Percentiles rank a stretch among this genome's conserved stretches.
Evolutionary conservation across 1,140 invertebrate species (phyloP).

Genomic region (Hyphantria cunea): DNA sequence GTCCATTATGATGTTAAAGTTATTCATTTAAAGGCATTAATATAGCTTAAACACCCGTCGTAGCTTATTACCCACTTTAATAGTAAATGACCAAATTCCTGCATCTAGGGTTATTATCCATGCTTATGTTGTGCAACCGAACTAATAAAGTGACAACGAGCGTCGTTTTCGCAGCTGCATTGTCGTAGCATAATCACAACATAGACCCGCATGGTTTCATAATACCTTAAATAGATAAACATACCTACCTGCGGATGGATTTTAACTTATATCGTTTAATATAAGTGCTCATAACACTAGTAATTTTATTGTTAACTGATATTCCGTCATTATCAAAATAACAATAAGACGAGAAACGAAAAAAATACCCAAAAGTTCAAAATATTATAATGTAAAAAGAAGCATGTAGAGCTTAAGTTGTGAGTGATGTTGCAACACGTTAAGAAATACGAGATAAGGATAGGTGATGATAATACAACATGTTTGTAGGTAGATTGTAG

Average conservation of each 20-base stretch:
- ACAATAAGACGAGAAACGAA: too few relatives aligned
- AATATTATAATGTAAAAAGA: background rate
- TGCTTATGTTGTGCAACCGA: constrained; percentile 15
- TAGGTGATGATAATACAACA: constrained; percentile 30
- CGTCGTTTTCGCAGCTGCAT: constrained; percentile 1
- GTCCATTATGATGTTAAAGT: too few relatives aligned
- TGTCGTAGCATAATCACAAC: background rate
- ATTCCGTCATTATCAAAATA: too few relatives aligned
- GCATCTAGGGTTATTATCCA: constrained; percentile 10
- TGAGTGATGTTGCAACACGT: constrained; percentile 27
- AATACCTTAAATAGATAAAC: background rate
- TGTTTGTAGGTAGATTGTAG: too few relatives aligned
- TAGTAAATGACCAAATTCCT: constrained; percentile 10
- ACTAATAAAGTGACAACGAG: constrained; percentile 16
- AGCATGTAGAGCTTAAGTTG: constrained; percentile 4
- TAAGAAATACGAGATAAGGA: constrained; percentile 43
- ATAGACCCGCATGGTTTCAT: background rate
- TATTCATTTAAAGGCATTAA: too few relatives aligned
- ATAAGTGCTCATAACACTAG: too few relatives aligned
- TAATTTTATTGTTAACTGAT: too few relatives aligned
- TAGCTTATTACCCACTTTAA: background rate
- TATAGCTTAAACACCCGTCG: too few relatives aligned
- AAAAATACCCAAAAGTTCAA: too few relatives aligned
- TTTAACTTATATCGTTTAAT: too few relatives aligned
- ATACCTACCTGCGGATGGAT: too few relatives aligned